A percentile compares a stretch with the other conserved stretches of the same genome.
These are phyloP conservation scores for Hippopotamyrus pictus DNA, from an alignment of 2,797 vertebrate genomes.

Conservation along the genomic window DNA sequence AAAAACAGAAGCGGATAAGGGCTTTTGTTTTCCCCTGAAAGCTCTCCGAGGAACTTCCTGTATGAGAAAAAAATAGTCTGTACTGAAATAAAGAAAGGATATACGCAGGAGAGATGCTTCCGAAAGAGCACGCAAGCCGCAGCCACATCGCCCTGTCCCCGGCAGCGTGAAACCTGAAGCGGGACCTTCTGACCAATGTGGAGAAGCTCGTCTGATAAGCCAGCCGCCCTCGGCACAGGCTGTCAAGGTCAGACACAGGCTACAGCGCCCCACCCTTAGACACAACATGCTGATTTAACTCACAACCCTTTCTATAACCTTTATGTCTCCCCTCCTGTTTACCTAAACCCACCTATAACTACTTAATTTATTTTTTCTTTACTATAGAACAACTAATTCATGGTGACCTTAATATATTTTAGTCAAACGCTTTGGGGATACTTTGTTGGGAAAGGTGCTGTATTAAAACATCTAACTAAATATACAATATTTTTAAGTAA, in stretches of 20 bases:
- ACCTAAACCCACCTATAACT: not conserved
- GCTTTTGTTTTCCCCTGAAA: slow-evolving; percentile 45
- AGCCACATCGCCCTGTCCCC: not conserved
- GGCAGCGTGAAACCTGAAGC: not conserved
- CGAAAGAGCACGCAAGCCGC: not conserved
- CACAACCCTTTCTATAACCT: not conserved
- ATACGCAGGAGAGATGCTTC: not conserved
- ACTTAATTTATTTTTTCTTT: not conserved
- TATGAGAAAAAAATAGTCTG: not conserved
- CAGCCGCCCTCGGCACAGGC: not conserved
- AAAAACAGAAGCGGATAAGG: slow-evolving; percentile 39
- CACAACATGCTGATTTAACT: not conserved
- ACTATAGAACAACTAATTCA: not conserved
- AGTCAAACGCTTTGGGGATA: not conserved
- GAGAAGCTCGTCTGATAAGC: not conserved
- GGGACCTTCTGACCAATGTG: not conserved
- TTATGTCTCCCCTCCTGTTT: not conserved
- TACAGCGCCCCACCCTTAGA: not conserved
- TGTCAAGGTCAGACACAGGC: not conserved
- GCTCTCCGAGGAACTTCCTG: slow-evolving; percentile 43
- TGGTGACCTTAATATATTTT: not conserved
- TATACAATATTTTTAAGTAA: not conserved
- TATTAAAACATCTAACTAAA: not conserved
- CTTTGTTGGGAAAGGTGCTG: not conserved
- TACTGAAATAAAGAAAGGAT: not conserved